These are phyloP conservation scores for Argyresthia goedartella DNA, from an alignment of 2,888 invertebrate genomes.

Conservation along the genomic window DNA sequence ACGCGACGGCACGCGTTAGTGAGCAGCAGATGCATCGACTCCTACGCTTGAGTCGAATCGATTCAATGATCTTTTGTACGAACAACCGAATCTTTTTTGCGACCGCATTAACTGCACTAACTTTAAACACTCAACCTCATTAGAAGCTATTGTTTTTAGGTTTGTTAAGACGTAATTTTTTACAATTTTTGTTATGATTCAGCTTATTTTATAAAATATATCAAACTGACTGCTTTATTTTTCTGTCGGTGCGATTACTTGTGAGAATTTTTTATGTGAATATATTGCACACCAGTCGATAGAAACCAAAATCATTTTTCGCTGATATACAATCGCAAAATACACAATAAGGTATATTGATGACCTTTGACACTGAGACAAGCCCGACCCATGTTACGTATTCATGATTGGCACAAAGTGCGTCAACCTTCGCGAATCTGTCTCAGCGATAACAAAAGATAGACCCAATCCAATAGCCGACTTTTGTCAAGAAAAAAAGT, in stretches of 20 bases:
- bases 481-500: conserved; percentile 37
- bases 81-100: no score
- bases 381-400: conserved; percentile 31
- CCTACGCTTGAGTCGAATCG: conserved; percentile 24
- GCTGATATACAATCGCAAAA: conserved; percentile 4
- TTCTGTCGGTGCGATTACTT: no score
- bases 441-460: conserved; percentile 34
- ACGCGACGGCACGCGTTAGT: conserved; percentile 5
- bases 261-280: no score
- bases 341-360: conserved; percentile 18
- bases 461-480: no score
- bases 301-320: neutral
- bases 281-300: neutral
- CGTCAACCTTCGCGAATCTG: conserved; percentile 41
- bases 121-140: no score
- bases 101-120: no score
- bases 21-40: conserved; percentile 13
- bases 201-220: no score
- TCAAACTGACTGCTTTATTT: no score
- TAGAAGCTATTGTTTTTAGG: no score
- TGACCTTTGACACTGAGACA: conserved; percentile 55
- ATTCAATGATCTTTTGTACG: conserved; percentile 20
- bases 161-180: no score
- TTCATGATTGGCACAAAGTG: conserved; percentile 26
- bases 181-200: no score